Evolutionary conservation across 2,888 invertebrate genomes (phyloP).

Genomic region (Aplocera efformata): DNA sequence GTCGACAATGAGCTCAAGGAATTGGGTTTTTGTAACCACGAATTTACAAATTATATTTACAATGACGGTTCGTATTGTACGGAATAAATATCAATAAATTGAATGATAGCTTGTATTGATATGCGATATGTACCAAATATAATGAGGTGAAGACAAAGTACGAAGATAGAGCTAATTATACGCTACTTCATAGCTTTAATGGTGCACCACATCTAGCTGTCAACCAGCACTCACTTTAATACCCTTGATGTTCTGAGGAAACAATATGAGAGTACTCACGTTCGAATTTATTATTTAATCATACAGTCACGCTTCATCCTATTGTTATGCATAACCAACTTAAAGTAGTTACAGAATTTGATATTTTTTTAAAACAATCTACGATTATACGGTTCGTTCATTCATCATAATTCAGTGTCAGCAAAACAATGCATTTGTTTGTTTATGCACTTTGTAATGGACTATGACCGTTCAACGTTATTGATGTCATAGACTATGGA

Average conservation of each 20-base stretch:
- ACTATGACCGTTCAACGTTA: slow-evolving; percentile 38
- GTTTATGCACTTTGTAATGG: slow-evolving; percentile 30
- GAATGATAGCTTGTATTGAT: slow-evolving; percentile 6
- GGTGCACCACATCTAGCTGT: slow-evolving; percentile 17
- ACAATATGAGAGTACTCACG: slow-evolving; percentile 18
- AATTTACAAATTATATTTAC: slow-evolving; percentile 38
- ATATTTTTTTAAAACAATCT: too few species aligned
- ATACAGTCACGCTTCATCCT: slow-evolving; percentile 32
- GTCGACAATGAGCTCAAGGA: slow-evolving; percentile 52
- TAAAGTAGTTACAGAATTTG: slow-evolving; percentile 46
- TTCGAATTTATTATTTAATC: slow-evolving; percentile 31
- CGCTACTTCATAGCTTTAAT: slow-evolving; percentile 4
- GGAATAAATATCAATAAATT: slow-evolving; percentile 33
- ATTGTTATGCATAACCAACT: slow-evolving; percentile 31
- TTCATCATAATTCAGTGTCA: slow-evolving; percentile 52
- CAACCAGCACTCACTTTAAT: slow-evolving; percentile 18
- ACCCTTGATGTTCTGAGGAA: slow-evolving; percentile 22
- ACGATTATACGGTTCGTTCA: too few species aligned
- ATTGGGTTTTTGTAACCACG: slow-evolving; percentile 49
- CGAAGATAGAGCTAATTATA: too few species aligned
- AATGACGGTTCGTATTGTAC: slow-evolving; percentile 37
- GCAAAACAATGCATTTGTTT: slow-evolving; percentile 43
- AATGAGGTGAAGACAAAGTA: too few species aligned
- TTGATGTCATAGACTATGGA: slow-evolving; percentile 38
- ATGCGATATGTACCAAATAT: too few species aligned